A percentile compares a stretch with the other conserved stretches of the same genome.
phyloP scores from a whole-genome alignment of 2,888 invertebrate species.

The Xestobium rufovillosum region DNA sequence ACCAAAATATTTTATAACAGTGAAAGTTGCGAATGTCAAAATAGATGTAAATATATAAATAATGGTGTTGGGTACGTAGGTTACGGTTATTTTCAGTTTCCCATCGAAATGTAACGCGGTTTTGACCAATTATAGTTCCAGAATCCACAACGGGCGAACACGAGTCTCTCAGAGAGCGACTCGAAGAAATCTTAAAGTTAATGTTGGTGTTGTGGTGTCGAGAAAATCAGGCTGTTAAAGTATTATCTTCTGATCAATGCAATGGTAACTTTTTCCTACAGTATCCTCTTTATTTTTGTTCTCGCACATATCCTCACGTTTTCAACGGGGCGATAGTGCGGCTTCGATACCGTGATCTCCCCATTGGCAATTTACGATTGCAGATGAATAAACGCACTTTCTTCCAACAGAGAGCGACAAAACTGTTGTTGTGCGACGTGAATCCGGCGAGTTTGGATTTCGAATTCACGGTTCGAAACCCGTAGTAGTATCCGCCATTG shows the following conservation, averaged over 20 bases:
- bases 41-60: no score
- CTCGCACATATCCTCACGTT: no score
- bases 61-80: no score
- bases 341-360: no score
- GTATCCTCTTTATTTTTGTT: neutral
- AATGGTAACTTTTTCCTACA: conserved; percentile 1
- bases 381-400: no score
- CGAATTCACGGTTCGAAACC: conserved; percentile 93
- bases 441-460: conserved; percentile 88
- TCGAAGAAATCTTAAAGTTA: conserved; percentile 72
- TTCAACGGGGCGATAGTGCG: no score
- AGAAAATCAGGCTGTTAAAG: conserved; percentile 62
- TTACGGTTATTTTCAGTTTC: conserved; percentile 1
- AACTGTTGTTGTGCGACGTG: conserved; percentile 72
- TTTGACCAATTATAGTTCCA: conserved; percentile 22
- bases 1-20: no score
- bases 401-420: conserved; percentile 87
- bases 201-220: conserved; percentile 80
- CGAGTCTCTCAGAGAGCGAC: conserved; percentile 52
- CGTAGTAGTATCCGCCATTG: conserved; percentile 93
- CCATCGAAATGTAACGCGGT: no score
- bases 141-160: conserved; percentile 32
- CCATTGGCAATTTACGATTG: no score
- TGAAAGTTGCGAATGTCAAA: no score
- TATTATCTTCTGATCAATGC: conserved; percentile 43